phyloP scores from a whole-genome alignment of 2,797 vertebrate species.

The Erethizon dorsatum region DNA sequence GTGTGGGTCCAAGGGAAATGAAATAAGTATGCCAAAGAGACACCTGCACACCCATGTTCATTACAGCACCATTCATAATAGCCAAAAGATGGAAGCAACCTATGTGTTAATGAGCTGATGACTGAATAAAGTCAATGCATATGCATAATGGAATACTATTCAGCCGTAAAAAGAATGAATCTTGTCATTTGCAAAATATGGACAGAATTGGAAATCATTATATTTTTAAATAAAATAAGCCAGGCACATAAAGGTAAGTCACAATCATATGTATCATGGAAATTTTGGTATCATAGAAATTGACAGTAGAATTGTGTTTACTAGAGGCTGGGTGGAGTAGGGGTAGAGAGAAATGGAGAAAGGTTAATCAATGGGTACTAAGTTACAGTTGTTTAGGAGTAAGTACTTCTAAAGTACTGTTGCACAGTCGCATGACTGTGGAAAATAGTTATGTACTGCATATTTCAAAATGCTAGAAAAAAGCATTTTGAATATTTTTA shows the following conservation, averaged over 20 bases:
- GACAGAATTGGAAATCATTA: background rate
- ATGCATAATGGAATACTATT: background rate
- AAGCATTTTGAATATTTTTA: background rate
- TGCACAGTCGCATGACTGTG: background rate
- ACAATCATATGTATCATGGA: background rate
- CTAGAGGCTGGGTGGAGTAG: background rate
- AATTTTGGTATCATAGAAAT: background rate
- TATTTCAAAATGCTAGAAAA: background rate
- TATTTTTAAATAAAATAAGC: background rate
- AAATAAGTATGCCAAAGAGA: background rate
- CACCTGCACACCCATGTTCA: background rate
- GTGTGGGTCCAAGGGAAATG: background rate
- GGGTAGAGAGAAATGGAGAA: background rate
- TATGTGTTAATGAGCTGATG: background rate
- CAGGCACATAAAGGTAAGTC: background rate
- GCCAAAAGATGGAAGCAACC: background rate
- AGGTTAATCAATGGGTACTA: background rate
- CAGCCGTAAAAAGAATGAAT: background rate
- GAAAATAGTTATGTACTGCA: background rate
- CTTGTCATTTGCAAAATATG: background rate
- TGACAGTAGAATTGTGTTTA: background rate
- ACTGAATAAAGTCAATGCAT: background rate
- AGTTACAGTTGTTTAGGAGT: background rate
- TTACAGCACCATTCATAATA: background rate
- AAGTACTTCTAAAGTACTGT: background rate